A percentile compares a stretch with the other conserved stretches of the same genome.
These are phyloP conservation scores for Calypte anna DNA, from an alignment of 2,113 vertebrate species.

Conservation along the genomic window DNA sequence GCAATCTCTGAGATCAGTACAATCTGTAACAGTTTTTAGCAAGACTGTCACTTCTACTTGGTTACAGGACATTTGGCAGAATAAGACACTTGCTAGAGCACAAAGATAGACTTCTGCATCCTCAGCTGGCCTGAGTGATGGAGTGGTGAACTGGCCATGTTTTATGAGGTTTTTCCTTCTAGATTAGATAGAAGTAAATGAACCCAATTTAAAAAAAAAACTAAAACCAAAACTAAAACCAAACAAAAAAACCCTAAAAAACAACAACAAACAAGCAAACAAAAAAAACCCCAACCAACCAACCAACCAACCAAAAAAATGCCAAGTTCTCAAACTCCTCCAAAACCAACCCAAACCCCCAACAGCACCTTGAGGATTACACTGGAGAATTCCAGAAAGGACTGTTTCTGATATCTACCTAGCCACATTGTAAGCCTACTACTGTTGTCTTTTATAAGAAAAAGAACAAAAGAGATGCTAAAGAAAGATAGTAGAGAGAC, in stretches of 20 bases:
- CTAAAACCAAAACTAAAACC: not conserved
- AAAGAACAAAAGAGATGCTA: not conserved
- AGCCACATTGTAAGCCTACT: not conserved
- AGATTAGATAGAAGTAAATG: not conserved
- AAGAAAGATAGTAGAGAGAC: not conserved
- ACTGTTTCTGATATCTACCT: not conserved
- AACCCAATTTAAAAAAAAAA: not conserved
- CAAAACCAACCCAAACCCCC: not conserved
- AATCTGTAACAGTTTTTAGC: not conserved
- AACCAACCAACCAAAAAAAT: not conserved
- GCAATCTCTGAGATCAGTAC: not conserved
- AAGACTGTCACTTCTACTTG: not conserved
- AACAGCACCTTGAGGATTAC: accelerated
- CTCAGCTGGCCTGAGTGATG: not conserved
- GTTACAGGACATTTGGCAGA: not conserved
- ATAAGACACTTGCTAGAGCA: not conserved
- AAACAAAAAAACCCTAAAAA: no score
- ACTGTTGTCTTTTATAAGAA: not conserved
- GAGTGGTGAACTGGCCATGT: not conserved
- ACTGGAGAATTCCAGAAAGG: not conserved
- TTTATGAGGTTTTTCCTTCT: not conserved
- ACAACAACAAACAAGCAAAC: no score
- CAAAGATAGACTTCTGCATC: not conserved
- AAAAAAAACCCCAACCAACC: no score
- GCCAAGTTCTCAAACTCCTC: not conserved